Base-by-base conservation (phyloP, 2,888 invertebrate species). In the Drosophila anomalata region DNA sequence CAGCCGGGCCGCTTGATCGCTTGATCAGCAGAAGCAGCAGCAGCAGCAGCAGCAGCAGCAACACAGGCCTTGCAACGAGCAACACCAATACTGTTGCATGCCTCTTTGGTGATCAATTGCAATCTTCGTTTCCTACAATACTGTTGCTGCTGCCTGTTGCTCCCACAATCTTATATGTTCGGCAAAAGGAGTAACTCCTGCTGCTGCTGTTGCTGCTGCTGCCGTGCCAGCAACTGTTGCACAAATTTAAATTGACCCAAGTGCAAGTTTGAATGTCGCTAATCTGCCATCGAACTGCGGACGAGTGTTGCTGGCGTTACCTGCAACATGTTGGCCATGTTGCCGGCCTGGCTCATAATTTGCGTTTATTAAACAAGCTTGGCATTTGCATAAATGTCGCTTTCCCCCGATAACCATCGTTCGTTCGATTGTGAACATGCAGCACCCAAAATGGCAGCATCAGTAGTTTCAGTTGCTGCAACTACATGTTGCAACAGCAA, bases 211-310 rank as follows among this genome's bases (percentile, higher is more conserved):
- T 76, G 76, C 65, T 73, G 85, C 48, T 76, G 76, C 65, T 73
- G 85, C 48, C 71, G 81, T 78, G 68, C 73, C 60, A 73, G 61
- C 77, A 78, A 81, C 83, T 81, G 85, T 85, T 78, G 80, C 85
- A 88, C 88, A 85, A 88, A 85, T 85, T 85, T 85, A 85, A 85
- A 85, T 88, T 85, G 88, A 85, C 88, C 88, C 85, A 88, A 88
- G 85, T 86, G 88, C 87, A 85, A 86, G 77, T 86, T 88, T 80
- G 77, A 78, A 85, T 86, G 88, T 81, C 71, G 77, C 77, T 87
- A 75, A 84, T 84, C 84, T 77, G 59, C 51, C 76, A 87, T 87
- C 87, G 71, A 56, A 36, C 48, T 46, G 17, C 46, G 17, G 17
- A 20, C 41, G 41, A 22, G 41, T 57, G 53, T 60, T 60, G 61